Evolutionary conservation across 2,113 vertebrate species (phyloP).

Genomic region (Lophius piscatorius): DNA sequence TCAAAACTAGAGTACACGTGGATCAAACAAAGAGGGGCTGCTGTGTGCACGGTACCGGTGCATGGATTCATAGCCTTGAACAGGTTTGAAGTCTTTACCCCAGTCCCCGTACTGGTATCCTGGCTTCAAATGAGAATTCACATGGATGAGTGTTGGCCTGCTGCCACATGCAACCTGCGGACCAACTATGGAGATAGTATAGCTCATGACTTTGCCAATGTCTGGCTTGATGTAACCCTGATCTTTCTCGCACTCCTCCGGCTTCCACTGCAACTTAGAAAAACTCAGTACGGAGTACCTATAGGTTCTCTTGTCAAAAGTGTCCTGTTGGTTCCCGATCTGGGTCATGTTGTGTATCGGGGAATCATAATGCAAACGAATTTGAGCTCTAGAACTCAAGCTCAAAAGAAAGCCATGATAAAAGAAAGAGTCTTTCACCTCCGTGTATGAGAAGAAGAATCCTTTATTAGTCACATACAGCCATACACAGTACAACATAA

Average conservation of each 20-base stretch:
- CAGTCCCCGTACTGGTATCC: constrained; percentile 65
- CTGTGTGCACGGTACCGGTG: constrained; percentile 62
- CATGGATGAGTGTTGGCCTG: constrained; percentile 67
- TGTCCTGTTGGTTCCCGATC: constrained; percentile 78
- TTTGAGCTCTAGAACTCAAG: neutral
- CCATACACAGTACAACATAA: too few species aligned
- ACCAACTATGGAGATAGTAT: too few species aligned
- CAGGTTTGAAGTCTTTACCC: constrained; percentile 78
- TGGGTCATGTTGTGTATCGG: constrained; percentile 80
- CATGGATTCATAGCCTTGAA: constrained; percentile 68
- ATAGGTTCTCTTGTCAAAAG: constrained; percentile 77
- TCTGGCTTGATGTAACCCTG: constrained; percentile 63
- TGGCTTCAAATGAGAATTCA: constrained; percentile 63
- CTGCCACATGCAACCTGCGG: too few species aligned
- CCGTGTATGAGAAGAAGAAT: constrained; percentile 67
- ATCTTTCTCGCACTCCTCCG: constrained; percentile 76
- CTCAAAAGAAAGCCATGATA: neutral
- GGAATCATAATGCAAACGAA: too few species aligned
- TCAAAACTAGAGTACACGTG: constrained; percentile 68
- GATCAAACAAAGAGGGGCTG: constrained; percentile 26
- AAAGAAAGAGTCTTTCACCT: constrained; percentile 50
- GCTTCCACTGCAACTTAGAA: constrained; percentile 74
- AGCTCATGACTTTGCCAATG: constrained; percentile 69
- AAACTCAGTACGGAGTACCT: constrained; percentile 76
- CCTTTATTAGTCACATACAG: too few species aligned